These are phyloP conservation scores for Drosophila orosa DNA, from an alignment of 1,140 invertebrate species.

Conservation along the genomic window DNA sequence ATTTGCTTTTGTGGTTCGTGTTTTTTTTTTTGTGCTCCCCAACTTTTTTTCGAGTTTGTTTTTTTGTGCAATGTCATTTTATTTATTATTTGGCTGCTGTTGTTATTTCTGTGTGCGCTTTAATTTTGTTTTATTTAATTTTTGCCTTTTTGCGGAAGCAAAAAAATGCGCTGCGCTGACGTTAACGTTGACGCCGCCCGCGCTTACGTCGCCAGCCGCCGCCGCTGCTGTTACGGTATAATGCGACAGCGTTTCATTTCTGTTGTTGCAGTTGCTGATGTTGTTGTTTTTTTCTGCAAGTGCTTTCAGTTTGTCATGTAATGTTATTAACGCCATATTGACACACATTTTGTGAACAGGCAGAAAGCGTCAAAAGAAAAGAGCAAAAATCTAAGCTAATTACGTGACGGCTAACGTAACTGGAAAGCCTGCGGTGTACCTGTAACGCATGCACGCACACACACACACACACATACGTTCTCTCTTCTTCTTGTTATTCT, in stretches of 20 bases:
- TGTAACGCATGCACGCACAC: slow-evolving; percentile 14
- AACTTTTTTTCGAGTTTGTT: slow-evolving; percentile 18
- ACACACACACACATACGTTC: slow-evolving; percentile 10
- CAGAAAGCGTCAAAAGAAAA: slow-evolving; percentile 21
- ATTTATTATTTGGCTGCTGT: slow-evolving; percentile 48
- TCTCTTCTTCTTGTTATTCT: slow-evolving; percentile 34
- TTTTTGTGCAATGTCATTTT: slow-evolving; percentile 67
- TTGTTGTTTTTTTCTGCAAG: slow-evolving; percentile 52
- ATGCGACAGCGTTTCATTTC: slow-evolving; percentile 53
- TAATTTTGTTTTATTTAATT: slow-evolving; percentile 60
- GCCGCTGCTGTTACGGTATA: slow-evolving; percentile 57
- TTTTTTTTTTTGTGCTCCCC: slow-evolving; percentile 10
- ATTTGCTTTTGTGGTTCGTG: slow-evolving; percentile 8
- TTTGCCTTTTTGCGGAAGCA: slow-evolving; percentile 69
- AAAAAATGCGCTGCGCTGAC: slow-evolving; percentile 41
- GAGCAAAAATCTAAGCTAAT: slow-evolving; percentile 76
- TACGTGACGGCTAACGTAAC: slow-evolving; percentile 61
- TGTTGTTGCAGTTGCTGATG: slow-evolving; percentile 22
- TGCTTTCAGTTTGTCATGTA: slow-evolving; percentile 71
- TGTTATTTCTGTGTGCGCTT: slow-evolving; percentile 51
- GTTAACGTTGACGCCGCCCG: slow-evolving; percentile 14
- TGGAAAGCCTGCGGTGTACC: slow-evolving; percentile 15
- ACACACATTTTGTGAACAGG: slow-evolving; percentile 64
- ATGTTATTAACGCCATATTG: slow-evolving; percentile 81
- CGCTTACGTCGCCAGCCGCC: slow-evolving; percentile 32